Evolutionary conservation across 2,797 vertebrate species (phyloP), one percentile per base, ranked within the genome.

Genomic region (Lithobates sylvaticus): DNA sequence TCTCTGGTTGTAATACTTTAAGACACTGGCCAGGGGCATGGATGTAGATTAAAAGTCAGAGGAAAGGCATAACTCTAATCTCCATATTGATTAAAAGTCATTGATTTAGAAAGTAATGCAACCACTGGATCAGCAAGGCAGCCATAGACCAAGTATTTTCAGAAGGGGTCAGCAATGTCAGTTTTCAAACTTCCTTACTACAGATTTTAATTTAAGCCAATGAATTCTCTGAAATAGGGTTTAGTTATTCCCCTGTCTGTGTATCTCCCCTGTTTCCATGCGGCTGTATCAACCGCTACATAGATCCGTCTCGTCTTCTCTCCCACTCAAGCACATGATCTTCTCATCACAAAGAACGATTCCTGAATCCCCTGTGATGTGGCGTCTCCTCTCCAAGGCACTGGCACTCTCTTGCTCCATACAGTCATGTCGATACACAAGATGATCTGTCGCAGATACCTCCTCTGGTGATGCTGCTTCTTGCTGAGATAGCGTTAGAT

Each of bases 321-420:
- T 82, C 50, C 58, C 72, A 27, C 47, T 26, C 21, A 54, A 67
- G 10, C 27, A 85, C 12, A 36, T 77, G n/a, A 13, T 12, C 13
- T 67, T 67, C n/a, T 83, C 76, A 29, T 75, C 84, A 75, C 78
- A 86, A 44, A 86, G 10, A 16, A 80, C 84, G n/a, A 86, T 81
- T n/a, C 84, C 84, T 3, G 84, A 86, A 44, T 86, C 84, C 72
- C 84, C 84, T 4, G 84, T 86, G 26, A 86, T 15, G 5, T 86
- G 84, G 68, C 75, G 73, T 76, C 84, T 86, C 36, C 81, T 74
- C 26, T 76, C 64, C 1, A 42, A 16, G 34, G 70, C 78, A 68
- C 2, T 80, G 76, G 72, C 21, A 44, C 21, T 70, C 50, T 23
- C 15, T 3, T 67, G 50, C 36, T 72, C 67, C 0, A 23, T 3